Conservation (phyloP, 2,797 vertebrate genomes). For the Rhincodon typus region DNA sequence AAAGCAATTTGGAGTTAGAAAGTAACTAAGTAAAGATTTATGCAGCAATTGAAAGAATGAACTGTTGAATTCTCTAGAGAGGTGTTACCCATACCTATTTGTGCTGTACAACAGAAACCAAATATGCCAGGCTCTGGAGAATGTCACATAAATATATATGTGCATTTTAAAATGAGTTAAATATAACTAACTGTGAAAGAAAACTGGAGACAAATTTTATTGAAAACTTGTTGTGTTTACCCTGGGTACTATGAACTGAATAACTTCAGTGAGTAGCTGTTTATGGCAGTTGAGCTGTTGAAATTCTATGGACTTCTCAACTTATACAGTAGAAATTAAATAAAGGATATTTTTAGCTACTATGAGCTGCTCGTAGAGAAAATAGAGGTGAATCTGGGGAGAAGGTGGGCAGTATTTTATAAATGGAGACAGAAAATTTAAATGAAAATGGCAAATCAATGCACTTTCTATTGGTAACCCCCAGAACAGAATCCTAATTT, state of each 20-base stretch:
- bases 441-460: not conserved
- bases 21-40: not conserved
- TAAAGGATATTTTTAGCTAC: not conserved
- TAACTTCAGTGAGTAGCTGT: not conserved
- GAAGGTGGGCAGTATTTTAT: not conserved
- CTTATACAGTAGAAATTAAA: not conserved
- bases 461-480: not conserved
- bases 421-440: not conserved
- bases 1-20: not conserved
- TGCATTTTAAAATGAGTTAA: conserved; percentile 6
- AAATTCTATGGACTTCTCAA: not conserved
- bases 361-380: not conserved
- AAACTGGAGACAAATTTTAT: not conserved
- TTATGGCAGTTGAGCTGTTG: not conserved
- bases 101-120: not conserved
- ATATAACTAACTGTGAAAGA: not conserved
- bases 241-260: not conserved
- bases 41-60: not conserved
- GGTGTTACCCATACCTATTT: not conserved
- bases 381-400: not conserved
- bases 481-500: not conserved
- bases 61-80: not conserved
- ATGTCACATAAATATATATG: not conserved
- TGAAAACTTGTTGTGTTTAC: not conserved
- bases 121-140: not conserved